phyloP scores from a whole-genome alignment of 2,113 vertebrate genomes.

The Agapornis roseicollis region DNA sequence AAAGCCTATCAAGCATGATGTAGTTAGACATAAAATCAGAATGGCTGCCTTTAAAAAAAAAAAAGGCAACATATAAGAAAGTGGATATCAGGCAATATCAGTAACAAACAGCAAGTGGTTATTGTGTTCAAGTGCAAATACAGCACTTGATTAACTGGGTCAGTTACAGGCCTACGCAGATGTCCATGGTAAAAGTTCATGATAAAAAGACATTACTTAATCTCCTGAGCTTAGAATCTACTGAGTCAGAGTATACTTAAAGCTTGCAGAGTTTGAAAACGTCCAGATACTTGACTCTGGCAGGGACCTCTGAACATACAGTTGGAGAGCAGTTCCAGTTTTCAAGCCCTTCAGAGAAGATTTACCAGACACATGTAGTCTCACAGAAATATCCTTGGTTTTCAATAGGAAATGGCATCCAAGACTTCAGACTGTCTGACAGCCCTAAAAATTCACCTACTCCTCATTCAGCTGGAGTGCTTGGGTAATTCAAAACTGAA shows the following conservation, averaged over 20 bases:
- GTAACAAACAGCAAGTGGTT: not conserved
- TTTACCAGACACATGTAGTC: not conserved
- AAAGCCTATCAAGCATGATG: not conserved
- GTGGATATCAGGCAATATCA: not conserved
- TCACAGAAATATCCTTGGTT: conserved; percentile 9
- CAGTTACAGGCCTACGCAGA: not conserved
- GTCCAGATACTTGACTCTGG: not conserved
- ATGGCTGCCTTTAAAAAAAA: not conserved
- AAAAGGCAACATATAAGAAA: not conserved
- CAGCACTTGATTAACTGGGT: not conserved
- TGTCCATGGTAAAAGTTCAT: not conserved
- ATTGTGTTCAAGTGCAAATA: not conserved
- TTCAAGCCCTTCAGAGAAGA: not conserved
- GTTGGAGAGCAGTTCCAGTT: not conserved
- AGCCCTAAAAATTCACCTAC: not conserved
- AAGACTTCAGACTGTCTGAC: not conserved
- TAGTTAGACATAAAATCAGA: not conserved
- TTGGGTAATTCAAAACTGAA: not conserved
- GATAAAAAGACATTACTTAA: not conserved
- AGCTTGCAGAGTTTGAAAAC: not conserved
- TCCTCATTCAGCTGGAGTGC: not conserved
- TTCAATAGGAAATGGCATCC: not conserved
- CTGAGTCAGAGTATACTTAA: not conserved
- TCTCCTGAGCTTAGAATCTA: not conserved
- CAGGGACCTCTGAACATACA: not conserved